Conservation (phyloP, 1,140 invertebrate species). For the Dendroctonus valens region DNA sequence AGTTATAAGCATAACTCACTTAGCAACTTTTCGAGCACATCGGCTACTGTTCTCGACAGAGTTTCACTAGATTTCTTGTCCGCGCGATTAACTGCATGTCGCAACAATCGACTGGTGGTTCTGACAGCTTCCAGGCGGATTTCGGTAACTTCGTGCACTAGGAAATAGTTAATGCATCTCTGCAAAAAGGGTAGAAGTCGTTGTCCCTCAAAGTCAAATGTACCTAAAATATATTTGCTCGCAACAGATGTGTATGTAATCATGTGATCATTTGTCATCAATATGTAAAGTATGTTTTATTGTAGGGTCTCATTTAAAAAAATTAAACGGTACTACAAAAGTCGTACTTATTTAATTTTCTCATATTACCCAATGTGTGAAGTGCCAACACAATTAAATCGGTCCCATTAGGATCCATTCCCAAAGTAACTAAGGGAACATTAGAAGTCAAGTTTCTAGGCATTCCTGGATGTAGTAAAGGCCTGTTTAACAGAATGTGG, state of each 20-base stretch:
- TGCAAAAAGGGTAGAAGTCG: slow-evolving; percentile 89
- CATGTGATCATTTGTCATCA: too few relatives aligned
- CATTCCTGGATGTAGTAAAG: slow-evolving; percentile 75
- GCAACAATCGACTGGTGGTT: slow-evolving; percentile 86
- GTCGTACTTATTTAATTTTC: too few relatives aligned
- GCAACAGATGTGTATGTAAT: too few relatives aligned
- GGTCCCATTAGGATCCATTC: slow-evolving; percentile 64
- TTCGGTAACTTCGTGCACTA: slow-evolving; percentile 88
- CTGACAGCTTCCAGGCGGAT: slow-evolving; percentile 92
- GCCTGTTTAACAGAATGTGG: slow-evolving; percentile 86
- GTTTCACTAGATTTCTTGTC: slow-evolving; percentile 67
- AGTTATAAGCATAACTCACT: slow-evolving; percentile 6
- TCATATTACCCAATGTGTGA: slow-evolving; percentile 66
- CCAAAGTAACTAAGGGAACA: slow-evolving; percentile 46
- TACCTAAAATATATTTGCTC: slow-evolving; percentile 54
- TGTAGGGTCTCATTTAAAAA: too few relatives aligned
- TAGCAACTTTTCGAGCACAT: slow-evolving; percentile 86
- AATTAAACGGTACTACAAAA: too few relatives aligned
- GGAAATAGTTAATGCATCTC: slow-evolving; percentile 88
- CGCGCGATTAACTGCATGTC: slow-evolving; percentile 71
- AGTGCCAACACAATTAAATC: slow-evolving; percentile 87
- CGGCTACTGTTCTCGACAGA: slow-evolving; percentile 81
- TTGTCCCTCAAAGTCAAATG: slow-evolving; percentile 95
- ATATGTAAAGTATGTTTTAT: too few relatives aligned
- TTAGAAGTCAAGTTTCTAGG: slow-evolving; percentile 55